Conservation (phyloP, 2,113 vertebrate species). For the Morphnarchus princeps region DNA sequence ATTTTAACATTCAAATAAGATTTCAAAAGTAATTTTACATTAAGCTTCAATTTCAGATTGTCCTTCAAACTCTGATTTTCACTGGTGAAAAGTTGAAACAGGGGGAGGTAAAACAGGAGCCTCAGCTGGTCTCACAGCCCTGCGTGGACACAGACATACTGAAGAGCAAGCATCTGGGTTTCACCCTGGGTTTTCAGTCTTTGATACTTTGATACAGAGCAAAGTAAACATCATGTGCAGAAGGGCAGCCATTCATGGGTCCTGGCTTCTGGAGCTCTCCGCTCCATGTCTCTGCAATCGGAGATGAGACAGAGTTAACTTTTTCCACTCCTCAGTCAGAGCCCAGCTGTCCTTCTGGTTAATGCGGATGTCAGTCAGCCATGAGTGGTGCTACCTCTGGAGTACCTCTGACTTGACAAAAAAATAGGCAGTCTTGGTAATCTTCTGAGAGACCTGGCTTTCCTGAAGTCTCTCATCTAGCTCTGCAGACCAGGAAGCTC, state of each 20-base stretch:
- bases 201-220: neutral
- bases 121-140: neutral
- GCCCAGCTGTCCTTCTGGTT: neutral
- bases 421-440: neutral
- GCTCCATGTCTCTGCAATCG: neutral
- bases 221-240: neutral
- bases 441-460: neutral
- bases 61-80: neutral
- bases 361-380: neutral
- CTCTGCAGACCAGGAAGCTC: neutral
- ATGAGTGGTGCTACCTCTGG: neutral
- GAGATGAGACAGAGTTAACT: neutral
- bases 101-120: neutral
- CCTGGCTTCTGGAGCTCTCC: neutral
- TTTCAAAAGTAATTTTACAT: neutral
- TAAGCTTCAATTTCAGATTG: neutral
- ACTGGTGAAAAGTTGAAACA: neutral
- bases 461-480: neutral
- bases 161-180: neutral
- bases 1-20: neutral
- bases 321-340: neutral
- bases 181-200: neutral
- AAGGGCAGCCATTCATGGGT: neutral
- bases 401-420: neutral
- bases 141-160: accelerated